Evolutionary conservation across 2,113 vertebrate species (phyloP), one percentile per base, ranked within the genome.

Genomic region (Ptyas mucosa): DNA sequence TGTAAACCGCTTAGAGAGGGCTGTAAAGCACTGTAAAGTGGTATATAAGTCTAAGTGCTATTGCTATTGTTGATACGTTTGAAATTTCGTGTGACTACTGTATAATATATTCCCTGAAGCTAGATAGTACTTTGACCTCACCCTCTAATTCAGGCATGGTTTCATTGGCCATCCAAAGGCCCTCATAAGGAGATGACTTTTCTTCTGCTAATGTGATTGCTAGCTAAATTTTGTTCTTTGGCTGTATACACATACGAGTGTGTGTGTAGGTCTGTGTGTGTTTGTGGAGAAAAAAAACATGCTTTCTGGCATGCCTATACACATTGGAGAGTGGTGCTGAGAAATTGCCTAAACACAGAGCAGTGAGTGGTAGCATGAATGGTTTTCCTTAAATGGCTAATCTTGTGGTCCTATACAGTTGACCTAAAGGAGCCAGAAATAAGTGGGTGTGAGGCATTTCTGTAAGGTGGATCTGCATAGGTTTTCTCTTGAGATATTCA

Each of bases 341-440:
- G 95, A 96, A 95, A 94, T 90, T 95, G 90, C 93, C 8, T 18
- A 94, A 95, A 57, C n/a, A 90, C 49, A 94, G 92, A 95, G 95
- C 97, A 96, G 96, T 90, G 92, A 89, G 86, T 69, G 93, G 93
- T 92, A 92, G 96, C 94, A 91, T 95, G 92, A 92, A 93, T 46
- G 95, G 95, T 97, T 96, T 92, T 87, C 96, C 97, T 97, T 97
- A 97, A 96, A 96, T 97, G 96, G 94, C 93, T 94, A 96, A 85
- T 95, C 91, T 57, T 94, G 58, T 75, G 90, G 89, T 39, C 69
- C 18, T 81, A 39, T 94, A 94, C 61, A 91, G 92, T 93, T 97
- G 93, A 93, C 90, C 91, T 87, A 93, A 93, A 92, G 87, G 91
- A 93, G 58, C 52, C 55, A 89, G 89, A 93, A 54, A 49, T 87